Base-by-base conservation (phyloP, 2,797 vertebrate species). In the Avahi laniger region DNA sequence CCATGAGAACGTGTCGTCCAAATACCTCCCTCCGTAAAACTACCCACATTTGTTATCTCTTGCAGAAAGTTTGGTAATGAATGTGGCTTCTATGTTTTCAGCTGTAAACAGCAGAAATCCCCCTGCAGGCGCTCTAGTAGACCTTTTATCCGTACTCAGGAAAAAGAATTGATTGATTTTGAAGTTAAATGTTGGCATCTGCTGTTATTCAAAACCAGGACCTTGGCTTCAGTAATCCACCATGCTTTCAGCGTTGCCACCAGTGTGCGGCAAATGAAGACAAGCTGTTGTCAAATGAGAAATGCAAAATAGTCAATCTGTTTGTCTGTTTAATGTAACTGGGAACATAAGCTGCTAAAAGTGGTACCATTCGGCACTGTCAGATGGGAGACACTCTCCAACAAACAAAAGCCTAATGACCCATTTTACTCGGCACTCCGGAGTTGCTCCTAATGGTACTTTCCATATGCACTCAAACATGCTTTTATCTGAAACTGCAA, bases 321-420 rank as follows among this genome's bases (percentile, higher is more conserved):
- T 99, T 99, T 99, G 99, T 99, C 99, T 99, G 99, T 99, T 99
- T 99, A 99, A 99, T 99, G 99, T 99, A 99, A 99, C 99, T 96
- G 98, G 99, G 99, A 99, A 99, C 99, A 99, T 99, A 99, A 99
- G 99, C 99, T 99, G 98, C 98, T 98, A 98, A 98, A 98, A 99
- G 98, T 98, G 98, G 98, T 97, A 98, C 98, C 99, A 99, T 99
- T 99, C 99, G 98, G 99, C 98, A 97, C 98, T 98, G 99, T 99
- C 99, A 99, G 99, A 99, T 99, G 99, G 99, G 99, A 99, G 99
- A 98, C 98, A 98, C 99, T 99, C 99, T 99, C 99, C 99, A 99
- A 99, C 99, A 99, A 99, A 99, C 99, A 98, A 99, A 99, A 99
- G 99, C 99, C 99, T 99, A 99, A 99, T 99, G 99, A 99, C 99